Percentiles rank a stretch among this genome's conserved stretches.
phyloP scores from a whole-genome alignment of 2,888 invertebrate genomes.

The Neoaliturus tenellus region DNA sequence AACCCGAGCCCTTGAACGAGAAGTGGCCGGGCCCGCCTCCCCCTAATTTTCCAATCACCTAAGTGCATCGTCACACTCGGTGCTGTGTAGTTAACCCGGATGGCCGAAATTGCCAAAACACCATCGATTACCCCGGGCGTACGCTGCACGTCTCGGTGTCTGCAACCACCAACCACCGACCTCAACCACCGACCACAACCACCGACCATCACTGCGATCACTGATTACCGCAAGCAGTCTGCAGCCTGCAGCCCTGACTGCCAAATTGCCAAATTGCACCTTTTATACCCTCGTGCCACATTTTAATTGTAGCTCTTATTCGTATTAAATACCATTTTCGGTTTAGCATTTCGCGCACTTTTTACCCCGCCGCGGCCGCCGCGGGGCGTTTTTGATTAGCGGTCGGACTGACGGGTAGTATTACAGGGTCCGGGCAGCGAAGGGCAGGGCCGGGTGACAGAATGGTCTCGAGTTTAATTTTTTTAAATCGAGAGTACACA shows the following conservation, averaged over 20 bases:
- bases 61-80: constrained; percentile 15
- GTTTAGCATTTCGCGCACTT: not conserved
- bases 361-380: not conserved
- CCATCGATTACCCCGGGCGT: constrained; percentile 24
- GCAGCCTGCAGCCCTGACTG: constrained; percentile 28
- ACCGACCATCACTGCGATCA: not conserved
- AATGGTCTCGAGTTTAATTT: no score
- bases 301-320: constrained; percentile 31
- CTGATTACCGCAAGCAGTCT: constrained; percentile 9
- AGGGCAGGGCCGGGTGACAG: no score
- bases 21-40: not conserved
- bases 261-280: constrained; percentile 46
- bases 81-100: constrained; percentile 28
- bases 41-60: constrained; percentile 39
- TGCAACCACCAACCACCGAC: not conserved
- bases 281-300: constrained; percentile 42
- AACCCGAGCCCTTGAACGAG: not conserved
- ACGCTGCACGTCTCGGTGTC: constrained; percentile 45
- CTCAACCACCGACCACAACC: not conserved
- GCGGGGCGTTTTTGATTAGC: constrained; percentile 6
- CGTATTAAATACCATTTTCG: constrained; percentile 41
- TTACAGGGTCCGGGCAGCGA: no score
- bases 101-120: constrained; percentile 5
- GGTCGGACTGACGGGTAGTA: constrained; percentile 15
- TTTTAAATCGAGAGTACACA: no score